Conservation (phyloP, 2,888 invertebrate species). For the Phortica magna region DNA sequence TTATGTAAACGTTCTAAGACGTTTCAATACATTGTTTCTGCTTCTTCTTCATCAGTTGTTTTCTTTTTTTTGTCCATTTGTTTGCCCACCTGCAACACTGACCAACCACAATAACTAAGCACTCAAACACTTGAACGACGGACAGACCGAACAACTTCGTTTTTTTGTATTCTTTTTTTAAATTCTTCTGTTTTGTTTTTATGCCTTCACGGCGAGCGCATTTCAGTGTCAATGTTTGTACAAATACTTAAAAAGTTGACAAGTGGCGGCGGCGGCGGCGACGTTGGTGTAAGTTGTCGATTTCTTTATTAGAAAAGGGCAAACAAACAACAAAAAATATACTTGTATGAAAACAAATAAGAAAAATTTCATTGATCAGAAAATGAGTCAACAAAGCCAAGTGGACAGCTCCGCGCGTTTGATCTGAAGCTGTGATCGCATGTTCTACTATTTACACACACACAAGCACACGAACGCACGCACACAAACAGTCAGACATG, state of each 20-base stretch:
- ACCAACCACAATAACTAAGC: conserved; percentile 71
- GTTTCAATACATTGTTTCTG: too few species aligned
- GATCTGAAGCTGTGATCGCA: conserved; percentile 32
- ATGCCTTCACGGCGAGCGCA: too few species aligned
- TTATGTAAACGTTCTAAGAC: too few species aligned
- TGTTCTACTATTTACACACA: conserved; percentile 52
- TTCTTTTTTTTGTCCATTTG: conserved; percentile 52
- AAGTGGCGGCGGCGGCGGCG: conserved; percentile 68
- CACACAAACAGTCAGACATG: conserved; percentile 9
- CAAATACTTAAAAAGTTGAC: conserved; percentile 70
- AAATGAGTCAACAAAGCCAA: conserved; percentile 69
- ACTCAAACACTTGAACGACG: conserved; percentile 52
- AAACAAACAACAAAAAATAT: background rate
- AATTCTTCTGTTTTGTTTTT: too few species aligned
- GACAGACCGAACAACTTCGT: conserved; percentile 28
- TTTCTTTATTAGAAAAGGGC: conserved; percentile 60
- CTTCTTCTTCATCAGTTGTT: too few species aligned
- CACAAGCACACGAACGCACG: conserved; percentile 5
- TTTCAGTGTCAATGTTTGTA: conserved; percentile 53
- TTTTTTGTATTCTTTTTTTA: background rate
- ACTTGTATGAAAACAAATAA: background rate
- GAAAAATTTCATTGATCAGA: conserved; percentile 49
- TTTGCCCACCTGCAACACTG: conserved; percentile 68
- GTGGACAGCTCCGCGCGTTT: background rate
- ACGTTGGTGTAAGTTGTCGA: conserved; percentile 66